Evolutionary conservation across 2,797 vertebrate genomes (phyloP).

Genomic region (Hapalemur alaotrensis): DNA sequence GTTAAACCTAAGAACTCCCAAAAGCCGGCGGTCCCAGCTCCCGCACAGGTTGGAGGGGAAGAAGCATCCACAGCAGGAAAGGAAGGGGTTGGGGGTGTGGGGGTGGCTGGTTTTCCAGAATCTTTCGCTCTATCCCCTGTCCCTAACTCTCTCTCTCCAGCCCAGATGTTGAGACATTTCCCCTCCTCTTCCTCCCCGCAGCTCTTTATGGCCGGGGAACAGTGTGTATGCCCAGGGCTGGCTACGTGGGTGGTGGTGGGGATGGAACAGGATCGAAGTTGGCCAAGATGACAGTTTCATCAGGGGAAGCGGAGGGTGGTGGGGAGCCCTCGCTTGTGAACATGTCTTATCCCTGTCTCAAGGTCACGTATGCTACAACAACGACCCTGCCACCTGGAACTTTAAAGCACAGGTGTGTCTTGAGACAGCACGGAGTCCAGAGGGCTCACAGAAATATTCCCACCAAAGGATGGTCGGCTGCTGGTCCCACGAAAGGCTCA

Average conservation of each 20-base stretch:
- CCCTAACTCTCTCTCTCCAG: not conserved
- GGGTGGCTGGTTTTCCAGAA: not conserved
- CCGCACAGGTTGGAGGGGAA: not conserved
- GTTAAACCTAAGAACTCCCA: not conserved
- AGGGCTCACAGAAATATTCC: not conserved
- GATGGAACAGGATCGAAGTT: not conserved
- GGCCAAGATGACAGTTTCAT: not conserved
- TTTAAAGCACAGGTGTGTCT: not conserved
- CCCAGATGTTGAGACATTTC: not conserved
- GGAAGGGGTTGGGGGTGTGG: not conserved
- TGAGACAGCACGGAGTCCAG: not conserved
- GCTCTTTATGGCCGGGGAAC: too few relatives aligned
- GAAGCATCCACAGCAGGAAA: not conserved
- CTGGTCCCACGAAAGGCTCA: not conserved
- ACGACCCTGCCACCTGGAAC: not conserved
- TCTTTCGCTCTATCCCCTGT: fast-evolving
- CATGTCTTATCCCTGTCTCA: not conserved
- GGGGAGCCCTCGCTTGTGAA: not conserved
- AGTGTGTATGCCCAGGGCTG: fast-evolving
- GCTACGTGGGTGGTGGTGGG: fast-evolving
- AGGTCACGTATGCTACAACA: not conserved
- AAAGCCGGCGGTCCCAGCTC: too few relatives aligned
- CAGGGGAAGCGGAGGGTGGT: not conserved
- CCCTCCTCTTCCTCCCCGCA: too few relatives aligned
- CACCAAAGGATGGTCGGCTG: too few relatives aligned